Conservation (phyloP, 1,140 invertebrate species). For the Babylonia areolata region DNA sequence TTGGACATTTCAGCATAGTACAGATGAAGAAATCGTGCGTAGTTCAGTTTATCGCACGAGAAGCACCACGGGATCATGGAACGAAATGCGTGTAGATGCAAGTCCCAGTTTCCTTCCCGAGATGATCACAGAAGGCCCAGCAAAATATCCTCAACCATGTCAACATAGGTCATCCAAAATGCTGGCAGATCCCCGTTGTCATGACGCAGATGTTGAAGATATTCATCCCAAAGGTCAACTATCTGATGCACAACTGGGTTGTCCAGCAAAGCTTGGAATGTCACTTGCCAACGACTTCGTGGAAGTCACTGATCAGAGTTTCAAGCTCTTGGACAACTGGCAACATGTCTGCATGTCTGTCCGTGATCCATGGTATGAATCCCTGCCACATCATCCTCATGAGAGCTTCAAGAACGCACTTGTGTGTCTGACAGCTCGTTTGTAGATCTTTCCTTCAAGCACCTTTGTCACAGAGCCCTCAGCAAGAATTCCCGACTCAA, state of each 20-base stretch:
- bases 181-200: neutral
- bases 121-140: conserved; percentile 34
- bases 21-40: conserved; percentile 28
- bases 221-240: too few species aligned
- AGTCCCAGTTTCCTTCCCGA: conserved; percentile 37
- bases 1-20: conserved; percentile 41
- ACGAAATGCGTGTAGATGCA: conserved; percentile 30
- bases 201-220: too few species aligned
- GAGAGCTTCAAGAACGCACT: too few species aligned
- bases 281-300: too few species aligned
- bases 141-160: conserved; percentile 36
- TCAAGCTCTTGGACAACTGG: too few species aligned
- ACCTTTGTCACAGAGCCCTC: conserved; percentile 49
- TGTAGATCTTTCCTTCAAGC: conserved; percentile 55
- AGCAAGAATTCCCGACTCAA: conserved; percentile 54
- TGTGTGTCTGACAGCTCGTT: conserved; percentile 41
- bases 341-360: too few species aligned
- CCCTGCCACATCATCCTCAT: too few species aligned
- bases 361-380: too few species aligned
- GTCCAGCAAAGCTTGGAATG: too few species aligned
- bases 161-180: conserved; percentile 36
- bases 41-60: conserved; percentile 34
- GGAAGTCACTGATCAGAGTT: too few species aligned
- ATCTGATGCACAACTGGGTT: too few species aligned
- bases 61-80: conserved; percentile 41